These are phyloP conservation scores for Metridium senile DNA, from an alignment of 92 coral and sea anemone genomes.

Conservation along the genomic window DNA sequence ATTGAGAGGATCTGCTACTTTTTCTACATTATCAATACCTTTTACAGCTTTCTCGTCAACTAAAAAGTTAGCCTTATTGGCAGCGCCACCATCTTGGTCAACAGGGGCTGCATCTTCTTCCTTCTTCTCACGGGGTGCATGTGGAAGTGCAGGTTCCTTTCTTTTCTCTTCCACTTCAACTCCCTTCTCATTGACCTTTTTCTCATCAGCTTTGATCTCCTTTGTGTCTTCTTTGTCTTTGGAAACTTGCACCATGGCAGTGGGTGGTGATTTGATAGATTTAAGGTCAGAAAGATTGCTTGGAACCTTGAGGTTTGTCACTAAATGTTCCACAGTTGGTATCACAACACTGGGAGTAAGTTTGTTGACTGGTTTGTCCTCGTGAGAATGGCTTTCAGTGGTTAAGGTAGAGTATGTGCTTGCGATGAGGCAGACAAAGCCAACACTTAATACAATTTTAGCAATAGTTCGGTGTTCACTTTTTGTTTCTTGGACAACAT, in stretches of 20 bases:
- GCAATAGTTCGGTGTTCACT: conserved; percentile 62
- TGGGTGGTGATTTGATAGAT: conserved; percentile 1
- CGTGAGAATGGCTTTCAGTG: conserved; percentile 32
- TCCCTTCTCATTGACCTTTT: conserved; percentile 18
- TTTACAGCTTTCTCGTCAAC: conserved; percentile 4
- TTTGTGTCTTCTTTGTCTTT: conserved; percentile 13
- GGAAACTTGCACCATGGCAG: neutral
- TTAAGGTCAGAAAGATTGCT: conserved; percentile 1
- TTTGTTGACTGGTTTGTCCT: neutral
- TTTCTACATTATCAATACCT: conserved; percentile 16
- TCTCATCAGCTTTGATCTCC: conserved; percentile 13
- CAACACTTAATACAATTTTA: conserved; percentile 62
- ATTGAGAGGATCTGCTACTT: conserved; percentile 43
- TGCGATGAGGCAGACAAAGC: conserved; percentile 63
- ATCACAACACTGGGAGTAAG: neutral
- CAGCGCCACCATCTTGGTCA: conserved; percentile 18
- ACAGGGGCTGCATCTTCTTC: too few relatives aligned
- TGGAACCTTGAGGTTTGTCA: neutral
- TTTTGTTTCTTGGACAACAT: conserved; percentile 67
- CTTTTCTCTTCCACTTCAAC: conserved; percentile 54
- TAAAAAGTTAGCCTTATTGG: neutral
- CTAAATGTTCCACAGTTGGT: neutral
- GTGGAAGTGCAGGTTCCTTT: conserved; percentile 81
- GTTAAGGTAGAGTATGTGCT: conserved; percentile 76
- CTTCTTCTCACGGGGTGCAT: conserved; percentile 61